Base-by-base conservation (phyloP, 2,797 vertebrate species). In the Chaetophractus vellerosus region DNA sequence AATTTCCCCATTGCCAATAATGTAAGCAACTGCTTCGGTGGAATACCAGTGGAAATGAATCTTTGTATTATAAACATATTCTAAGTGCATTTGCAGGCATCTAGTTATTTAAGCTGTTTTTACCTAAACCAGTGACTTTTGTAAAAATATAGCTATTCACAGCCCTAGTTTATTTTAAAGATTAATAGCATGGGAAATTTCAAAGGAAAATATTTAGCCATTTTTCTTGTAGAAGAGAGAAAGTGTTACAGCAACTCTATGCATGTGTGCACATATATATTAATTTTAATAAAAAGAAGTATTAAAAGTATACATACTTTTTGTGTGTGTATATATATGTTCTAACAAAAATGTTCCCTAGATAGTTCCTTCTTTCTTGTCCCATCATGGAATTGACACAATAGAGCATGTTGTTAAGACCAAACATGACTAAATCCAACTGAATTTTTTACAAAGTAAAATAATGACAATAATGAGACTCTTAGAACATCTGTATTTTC, bases 401-500 rank as follows among this genome's bases (percentile, higher is more conserved):
- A 55, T 59, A 38, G 2, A 23, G 19, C 26, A 33, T 78, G 79
- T 90, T 95, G 76, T 86, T 88, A 95, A 88, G 86, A 78, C 38
- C 48, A 92, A 95, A 84, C 6, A 72, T 80, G 63, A 68, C 24
- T 78, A 63, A 85, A 64, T 92, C 81, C 50, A 94, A 63, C 0
- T 91, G 88, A 74, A 93, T 61, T 55, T 95, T 95, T 89, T 80
- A 92, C 61, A 90, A 95, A 96, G 92, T 94, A 52, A 41, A 66
- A 96, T 91, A 78, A 61, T 90, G 94, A 92, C 91, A 96, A 80
- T 88, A 78, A 94, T 26, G 81, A 88, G 68, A 72, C 87, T 91
- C 61, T 89, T 83, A 76, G 87, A 88, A 96, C 96, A 98, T 96
- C 97, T 98, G 97, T 97, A 97, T 97, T 97, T 98, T 97, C 96